Percentiles rank a stretch among this genome's conserved stretches.
Conservation (phyloP, 2,888 invertebrate genomes). For the Crossocerus cetratus region DNA sequence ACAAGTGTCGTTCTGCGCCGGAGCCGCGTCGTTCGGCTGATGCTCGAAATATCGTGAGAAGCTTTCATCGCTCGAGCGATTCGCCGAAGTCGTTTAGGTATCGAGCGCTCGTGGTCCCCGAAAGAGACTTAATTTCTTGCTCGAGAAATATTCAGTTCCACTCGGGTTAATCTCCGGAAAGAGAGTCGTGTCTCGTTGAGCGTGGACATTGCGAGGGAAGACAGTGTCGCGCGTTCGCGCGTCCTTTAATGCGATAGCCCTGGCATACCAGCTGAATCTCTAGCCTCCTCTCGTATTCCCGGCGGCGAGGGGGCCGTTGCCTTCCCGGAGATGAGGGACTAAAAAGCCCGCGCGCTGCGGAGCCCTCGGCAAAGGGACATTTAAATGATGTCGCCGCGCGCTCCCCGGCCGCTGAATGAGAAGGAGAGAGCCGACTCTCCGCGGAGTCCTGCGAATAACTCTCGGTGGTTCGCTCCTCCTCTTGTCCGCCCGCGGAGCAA, state of each 20-base stretch:
- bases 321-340: constrained; percentile 71
- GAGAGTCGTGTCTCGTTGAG: no score
- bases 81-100: no score
- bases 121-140: no score
- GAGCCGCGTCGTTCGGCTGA: background rate
- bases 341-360: constrained; percentile 68
- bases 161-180: no score
- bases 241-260: constrained; percentile 40
- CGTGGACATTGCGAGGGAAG: background rate
- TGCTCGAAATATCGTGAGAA: no score
- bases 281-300: constrained; percentile 56
- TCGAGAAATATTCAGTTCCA: no score
- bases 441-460: constrained; percentile 69
- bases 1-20: constrained; percentile 36
- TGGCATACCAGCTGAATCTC: constrained; percentile 65
- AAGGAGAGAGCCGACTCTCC: constrained; percentile 38
- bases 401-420: constrained; percentile 51
- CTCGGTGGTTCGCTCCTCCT: constrained; percentile 19
- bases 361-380: constrained; percentile 69
- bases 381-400: constrained; percentile 74
- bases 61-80: no score
- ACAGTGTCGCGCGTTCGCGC: constrained; percentile 24
- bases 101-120: no score
- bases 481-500: constrained; percentile 10
- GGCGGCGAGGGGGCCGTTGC: constrained; percentile 57